Base-by-base conservation (phyloP, 2,888 invertebrate genomes). In the Conistra vaccinii region DNA sequence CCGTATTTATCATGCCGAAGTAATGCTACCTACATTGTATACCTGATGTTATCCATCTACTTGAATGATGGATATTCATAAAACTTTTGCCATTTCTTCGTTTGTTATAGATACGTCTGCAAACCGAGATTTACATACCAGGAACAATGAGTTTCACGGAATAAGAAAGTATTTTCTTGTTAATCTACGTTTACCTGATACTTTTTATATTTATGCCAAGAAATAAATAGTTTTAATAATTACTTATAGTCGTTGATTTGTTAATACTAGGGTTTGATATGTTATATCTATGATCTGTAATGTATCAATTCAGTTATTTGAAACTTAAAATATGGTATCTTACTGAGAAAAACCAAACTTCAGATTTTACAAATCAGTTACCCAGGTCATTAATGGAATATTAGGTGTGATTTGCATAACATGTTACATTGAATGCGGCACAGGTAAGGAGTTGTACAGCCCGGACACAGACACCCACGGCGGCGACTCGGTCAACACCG, bases 371-470 rank as follows among this genome's bases (percentile, higher is more conserved):
- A 48, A 48, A 29, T 14, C 14, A 9, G 14, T 3, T 14, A 23
- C 12, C 9, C 17, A 23, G 0, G 23, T 51, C 29, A 45, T 48
- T 29, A 71, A 20, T 53, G 23, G 2, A 29, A 60, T 12, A 51
- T 73, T 60, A 26, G 6, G 14, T 42, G 17, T 71, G 35, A 69
- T 66, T 65, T 57, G 35, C 35, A 35, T 81, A 42, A 55, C 65
- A 32, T 57, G 45, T 69, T 35, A 69, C 26, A 45, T 72, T 71
- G 55, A 75, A 75, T 81, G 61, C 73, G 78, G 76, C 66, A 58
- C 94, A 97, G 98, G 98, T 92, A 98, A 98, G 95, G 98, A 98
- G 92, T 94, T 98, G 84, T 98, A 98, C 93, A 97, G 97, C 86
- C 97, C 97, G 29, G 98, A 98, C 85, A 80, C 92, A 2, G 96